Conservation (phyloP, 2,113 vertebrate genomes). For the Vulpes ferrilata region DNA sequence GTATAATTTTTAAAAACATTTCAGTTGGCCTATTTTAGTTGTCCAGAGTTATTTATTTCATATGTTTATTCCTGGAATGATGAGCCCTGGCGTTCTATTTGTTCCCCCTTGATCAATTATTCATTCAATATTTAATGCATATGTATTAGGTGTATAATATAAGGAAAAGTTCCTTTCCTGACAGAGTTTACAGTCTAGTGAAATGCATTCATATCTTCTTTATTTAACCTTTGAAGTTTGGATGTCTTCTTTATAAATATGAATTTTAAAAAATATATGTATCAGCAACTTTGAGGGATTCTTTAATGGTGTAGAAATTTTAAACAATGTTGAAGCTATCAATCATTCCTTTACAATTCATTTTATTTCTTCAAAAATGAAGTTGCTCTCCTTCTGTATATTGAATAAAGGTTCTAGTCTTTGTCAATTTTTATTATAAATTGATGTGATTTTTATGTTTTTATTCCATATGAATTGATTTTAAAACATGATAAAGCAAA, state of each 20-base stretch:
- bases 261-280: background rate
- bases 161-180: background rate
- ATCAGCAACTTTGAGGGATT: background rate
- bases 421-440: background rate
- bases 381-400: background rate
- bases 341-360: background rate
- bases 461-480: background rate
- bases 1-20: background rate
- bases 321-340: constrained; percentile 28
- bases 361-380: constrained; percentile 7
- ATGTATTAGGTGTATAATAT: background rate
- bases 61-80: background rate
- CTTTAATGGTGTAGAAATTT: background rate
- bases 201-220: background rate
- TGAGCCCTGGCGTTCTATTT: background rate
- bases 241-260: background rate
- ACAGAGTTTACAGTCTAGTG: background rate
- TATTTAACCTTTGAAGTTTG: constrained; percentile 22
- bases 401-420: background rate
- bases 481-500: background rate
- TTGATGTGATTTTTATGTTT: background rate
- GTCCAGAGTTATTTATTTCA: background rate
- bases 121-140: background rate
- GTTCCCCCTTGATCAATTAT: background rate
- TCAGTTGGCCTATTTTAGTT: background rate